These are phyloP conservation scores for Hofmannophila pseudospretella DNA, from an alignment of 2,888 invertebrate species.

Conservation along the genomic window DNA sequence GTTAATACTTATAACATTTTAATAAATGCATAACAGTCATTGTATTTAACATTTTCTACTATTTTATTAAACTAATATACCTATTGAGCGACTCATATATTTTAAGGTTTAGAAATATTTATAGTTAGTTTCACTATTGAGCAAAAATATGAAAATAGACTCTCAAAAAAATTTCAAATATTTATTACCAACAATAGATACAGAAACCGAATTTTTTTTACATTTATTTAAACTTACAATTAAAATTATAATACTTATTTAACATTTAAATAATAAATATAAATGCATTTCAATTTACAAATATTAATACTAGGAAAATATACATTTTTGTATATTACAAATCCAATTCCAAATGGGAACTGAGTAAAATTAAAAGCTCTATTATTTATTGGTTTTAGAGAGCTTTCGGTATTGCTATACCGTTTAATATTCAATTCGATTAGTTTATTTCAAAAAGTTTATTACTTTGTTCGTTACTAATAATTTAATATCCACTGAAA, in stretches of 20 bases:
- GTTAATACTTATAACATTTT: constrained; percentile 38
- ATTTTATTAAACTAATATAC: constrained; percentile 26
- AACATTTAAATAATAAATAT: constrained; percentile 46
- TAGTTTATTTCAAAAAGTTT: too few relatives aligned
- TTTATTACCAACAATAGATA: constrained; percentile 1
- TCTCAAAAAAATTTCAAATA: not conserved
- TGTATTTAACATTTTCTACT: constrained; percentile 36
- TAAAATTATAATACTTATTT: constrained; percentile 26
- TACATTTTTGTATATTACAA: constrained; percentile 32
- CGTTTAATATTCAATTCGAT: too few relatives aligned
- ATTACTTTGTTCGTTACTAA: too few relatives aligned
- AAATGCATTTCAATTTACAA: constrained; percentile 60
- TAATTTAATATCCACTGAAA: too few relatives aligned
- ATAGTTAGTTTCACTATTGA: constrained; percentile 14
- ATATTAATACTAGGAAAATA: constrained; percentile 21
- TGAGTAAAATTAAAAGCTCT: not conserved
- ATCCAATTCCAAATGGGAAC: not conserved
- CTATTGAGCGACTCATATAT: constrained; percentile 27
- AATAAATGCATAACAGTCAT: constrained; percentile 55
- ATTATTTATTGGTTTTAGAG: constrained; percentile 2
- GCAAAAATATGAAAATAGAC: constrained; percentile 1
- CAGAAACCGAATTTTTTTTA: constrained; percentile 20
- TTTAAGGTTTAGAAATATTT: constrained; percentile 13
- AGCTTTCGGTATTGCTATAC: too few relatives aligned
- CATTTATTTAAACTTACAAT: constrained; percentile 38